Conservation (phyloP, 2,888 invertebrate species). For the Mystacides longicornis region DNA sequence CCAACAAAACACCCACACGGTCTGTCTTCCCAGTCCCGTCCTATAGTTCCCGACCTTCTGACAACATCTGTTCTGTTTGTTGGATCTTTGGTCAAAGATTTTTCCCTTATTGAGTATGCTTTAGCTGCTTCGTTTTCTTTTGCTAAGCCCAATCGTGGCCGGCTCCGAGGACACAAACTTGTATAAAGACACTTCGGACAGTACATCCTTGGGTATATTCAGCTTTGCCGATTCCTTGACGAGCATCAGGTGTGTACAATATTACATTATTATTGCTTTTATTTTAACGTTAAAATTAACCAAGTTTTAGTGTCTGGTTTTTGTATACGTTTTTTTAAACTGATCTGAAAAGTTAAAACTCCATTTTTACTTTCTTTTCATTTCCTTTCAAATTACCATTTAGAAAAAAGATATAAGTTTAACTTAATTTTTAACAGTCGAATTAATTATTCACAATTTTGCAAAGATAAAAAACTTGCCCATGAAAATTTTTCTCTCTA, state of each 20-base stretch:
- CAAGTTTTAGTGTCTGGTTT: no score
- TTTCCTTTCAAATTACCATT: no score
- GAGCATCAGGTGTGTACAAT: slow-evolving; percentile 20
- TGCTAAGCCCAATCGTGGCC: slow-evolving; percentile 6
- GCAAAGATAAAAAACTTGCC: no score
- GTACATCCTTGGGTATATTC: slow-evolving; percentile 18
- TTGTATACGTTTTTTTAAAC: no score
- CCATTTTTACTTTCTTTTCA: no score
- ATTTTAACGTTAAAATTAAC: not conserved
- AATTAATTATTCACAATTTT: no score
- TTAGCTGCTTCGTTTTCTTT: slow-evolving; percentile 5
- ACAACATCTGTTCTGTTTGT: slow-evolving; percentile 19
- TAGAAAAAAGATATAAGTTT: no score
- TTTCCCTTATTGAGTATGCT: slow-evolving; percentile 13
- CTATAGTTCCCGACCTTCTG: slow-evolving; percentile 12
- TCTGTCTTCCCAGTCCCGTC: not conserved
- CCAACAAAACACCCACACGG: slow-evolving; percentile 1
- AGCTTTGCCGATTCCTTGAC: slow-evolving; percentile 23
- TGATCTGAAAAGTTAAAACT: no score
- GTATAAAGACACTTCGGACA: slow-evolving; percentile 16
- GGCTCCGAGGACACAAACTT: not conserved
- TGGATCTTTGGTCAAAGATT: slow-evolving; percentile 7
- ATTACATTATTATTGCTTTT: not conserved
- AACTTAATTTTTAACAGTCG: no score
- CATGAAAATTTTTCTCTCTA: no score